Percentiles rank a stretch among this genome's conserved stretches.
Conservation (phyloP, 1,140 invertebrate genomes). For the Heliothis subflexa region DNA sequence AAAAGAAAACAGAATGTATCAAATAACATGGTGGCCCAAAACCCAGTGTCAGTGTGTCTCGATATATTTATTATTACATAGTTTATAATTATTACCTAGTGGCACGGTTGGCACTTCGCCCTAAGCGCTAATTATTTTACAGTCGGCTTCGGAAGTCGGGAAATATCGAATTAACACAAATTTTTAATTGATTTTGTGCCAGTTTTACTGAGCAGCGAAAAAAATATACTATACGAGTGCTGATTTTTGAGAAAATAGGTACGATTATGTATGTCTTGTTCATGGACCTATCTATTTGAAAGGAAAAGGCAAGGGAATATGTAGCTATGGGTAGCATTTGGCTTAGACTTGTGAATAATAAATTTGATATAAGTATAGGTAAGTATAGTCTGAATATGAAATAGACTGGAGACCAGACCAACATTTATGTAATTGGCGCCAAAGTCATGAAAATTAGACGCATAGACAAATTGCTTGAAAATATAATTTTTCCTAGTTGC, state of each 20-base stretch:
- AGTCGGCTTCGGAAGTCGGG: conserved; percentile 11
- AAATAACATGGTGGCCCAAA: neutral
- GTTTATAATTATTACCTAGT: conserved; percentile 35
- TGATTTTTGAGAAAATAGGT: neutral
- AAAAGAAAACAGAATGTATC: conserved; percentile 16
- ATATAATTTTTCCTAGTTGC: neutral
- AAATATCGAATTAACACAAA: neutral
- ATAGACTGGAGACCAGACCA: neutral
- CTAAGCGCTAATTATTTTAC: conserved; percentile 10
- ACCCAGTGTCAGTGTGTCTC: conserved; percentile 18
- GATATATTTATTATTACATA: conserved; percentile 13
- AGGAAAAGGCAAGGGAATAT: too few species aligned
- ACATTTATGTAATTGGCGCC: neutral
- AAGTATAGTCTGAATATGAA: too few species aligned
- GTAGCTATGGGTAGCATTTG: too few species aligned
- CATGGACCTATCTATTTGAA: too few species aligned
- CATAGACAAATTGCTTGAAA: neutral
- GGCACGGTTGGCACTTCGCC: conserved; percentile 34
- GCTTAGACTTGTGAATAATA: too few species aligned
- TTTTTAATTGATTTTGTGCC: conserved; percentile 8
- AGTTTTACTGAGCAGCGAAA: neutral
- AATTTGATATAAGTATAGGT: neutral
- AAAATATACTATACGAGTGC: neutral
- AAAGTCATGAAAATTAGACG: neutral
- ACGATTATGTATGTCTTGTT: too few species aligned